Base-by-base conservation (phyloP, 37 sponge, comb jelly and placozoan genomes). In the Aplysina aerophoba region DNA sequence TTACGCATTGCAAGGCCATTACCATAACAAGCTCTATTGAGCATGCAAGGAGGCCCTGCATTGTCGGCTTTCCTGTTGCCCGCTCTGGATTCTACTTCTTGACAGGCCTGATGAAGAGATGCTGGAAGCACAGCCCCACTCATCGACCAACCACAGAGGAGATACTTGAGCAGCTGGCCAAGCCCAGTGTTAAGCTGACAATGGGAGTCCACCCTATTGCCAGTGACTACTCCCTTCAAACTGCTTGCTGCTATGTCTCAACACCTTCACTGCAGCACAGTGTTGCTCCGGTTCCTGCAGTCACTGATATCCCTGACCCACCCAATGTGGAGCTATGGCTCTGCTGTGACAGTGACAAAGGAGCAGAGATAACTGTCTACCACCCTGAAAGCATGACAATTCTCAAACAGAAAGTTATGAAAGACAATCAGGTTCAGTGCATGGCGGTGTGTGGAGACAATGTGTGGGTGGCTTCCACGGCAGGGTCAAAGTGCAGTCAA, bases 201-300 rank as follows among this genome's bases (percentile, higher is more conserved):
- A 93, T 93, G 91, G 81, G 77, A 24, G 88, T 93, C 2, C 50
- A 65, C 24, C 85, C 90, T 4, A 79, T 93, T 36, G 82, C 66
- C 28, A 87, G 94, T 79, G 77, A 81, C 56, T 68, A 63, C 34
- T 67, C 82, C 0, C 2, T 87, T 36, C 55, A 58, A 8, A 37
- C 82, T 22, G 87, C 82, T 2, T 72, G 73, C 31, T 75, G 78
- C 25, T 75, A 19, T 19, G 12, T 93, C 39, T 85, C 53, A 14
- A 50, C 0, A 11, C 53, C 78, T 19, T 0, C 25, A 30, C 21
- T 35, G 64, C 22, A 15, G 22, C 22, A 20, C 4, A 1, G 25
- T n/a, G 14, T 35, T 61, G 39, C 15, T 65, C 37, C 20, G 14
- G 22, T 21, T 28, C 22, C 36, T 15, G 21, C 33, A 79, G 30